Evolutionary conservation across 1,140 invertebrate genomes (phyloP), one percentile per base, ranked within the genome.

Genomic region (Oncopeltus fasciatus): DNA sequence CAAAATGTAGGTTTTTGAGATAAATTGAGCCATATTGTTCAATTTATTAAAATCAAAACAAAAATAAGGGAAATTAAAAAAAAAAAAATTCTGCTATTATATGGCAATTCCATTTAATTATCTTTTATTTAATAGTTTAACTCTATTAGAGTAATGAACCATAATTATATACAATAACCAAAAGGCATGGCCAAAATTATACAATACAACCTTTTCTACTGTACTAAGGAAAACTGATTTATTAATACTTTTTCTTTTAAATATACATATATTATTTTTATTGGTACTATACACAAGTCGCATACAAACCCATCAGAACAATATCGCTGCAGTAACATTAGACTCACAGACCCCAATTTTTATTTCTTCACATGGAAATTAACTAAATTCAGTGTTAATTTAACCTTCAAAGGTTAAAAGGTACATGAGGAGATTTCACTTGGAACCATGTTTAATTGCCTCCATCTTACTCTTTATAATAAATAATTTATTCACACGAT

Each of bases 71-170:
- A n/a, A n/a, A n/a, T n/a, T n/a, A n/a, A n/a, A n/a, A n/a, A n/a
- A n/a, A n/a, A n/a, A n/a, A n/a, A n/a, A n/a, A n/a, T n/a, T n/a
- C n/a, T n/a, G n/a, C n/a, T n/a, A n/a, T n/a, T n/a, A n/a, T n/a
- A n/a, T n/a, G n/a, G n/a, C n/a, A 53, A 53, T 53, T 53, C 18
- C 24, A 53, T 53, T 21, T 53, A 53, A 53, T 53, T 53, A 53
- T 53, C 49, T 24, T 53, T 53, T 53, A 53, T 53, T 53, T 24
- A 53, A 53, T 53, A 53, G 21, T 53, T 53, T 53, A 53, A 53
- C 49, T 53, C 49, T 53, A 53, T 53, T 26, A 53, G 49, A 53
- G 49, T 53, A 53, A 27, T 53, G 49, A 53, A 27, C 24, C 49
- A 24, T 53, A 24, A 53, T 53, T 53, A 53, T 53, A 24, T 53